A percentile compares a stretch with the other conserved stretches of the same genome.
Evolutionary conservation across 2,113 vertebrate genomes (phyloP).

Genomic region (Calyptomena viridis): DNA sequence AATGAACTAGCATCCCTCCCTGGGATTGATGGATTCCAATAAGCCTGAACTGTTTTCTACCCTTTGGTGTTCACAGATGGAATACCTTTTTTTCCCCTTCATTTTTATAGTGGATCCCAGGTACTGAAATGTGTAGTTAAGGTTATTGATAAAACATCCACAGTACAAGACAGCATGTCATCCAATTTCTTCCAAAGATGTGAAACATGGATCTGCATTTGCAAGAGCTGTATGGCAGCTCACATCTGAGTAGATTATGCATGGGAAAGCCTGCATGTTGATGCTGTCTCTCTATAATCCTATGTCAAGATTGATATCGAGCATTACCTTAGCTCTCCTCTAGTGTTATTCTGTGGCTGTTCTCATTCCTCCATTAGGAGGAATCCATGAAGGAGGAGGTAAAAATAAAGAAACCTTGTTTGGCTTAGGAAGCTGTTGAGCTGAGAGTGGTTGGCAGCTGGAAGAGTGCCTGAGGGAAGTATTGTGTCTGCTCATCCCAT

Average conservation of each 20-base stretch:
- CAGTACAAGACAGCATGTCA: neutral
- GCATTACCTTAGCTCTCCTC: neutral
- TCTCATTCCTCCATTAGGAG: constrained; percentile 5
- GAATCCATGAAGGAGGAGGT: neutral
- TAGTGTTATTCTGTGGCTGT: neutral
- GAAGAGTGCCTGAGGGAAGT: constrained; percentile 22
- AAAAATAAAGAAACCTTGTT: neutral
- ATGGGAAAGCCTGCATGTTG: neutral
- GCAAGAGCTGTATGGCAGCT: neutral
- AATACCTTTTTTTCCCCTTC: neutral
- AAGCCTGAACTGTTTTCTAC: neutral
- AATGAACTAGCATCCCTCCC: neutral
- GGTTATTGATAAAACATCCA: neutral
- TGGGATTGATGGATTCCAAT: neutral
- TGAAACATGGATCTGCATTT: neutral
- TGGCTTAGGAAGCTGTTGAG: neutral
- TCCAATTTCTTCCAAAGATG: neutral
- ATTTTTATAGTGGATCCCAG: neutral
- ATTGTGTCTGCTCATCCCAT: neutral
- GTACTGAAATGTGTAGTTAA: neutral
- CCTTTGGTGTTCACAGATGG: neutral
- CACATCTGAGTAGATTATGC: neutral
- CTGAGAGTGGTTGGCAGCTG: neutral
- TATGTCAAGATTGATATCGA: neutral
- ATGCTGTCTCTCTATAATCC: neutral